phyloP scores from a whole-genome alignment of 2,113 vertebrate genomes.

The Fulmarus glacialis region DNA sequence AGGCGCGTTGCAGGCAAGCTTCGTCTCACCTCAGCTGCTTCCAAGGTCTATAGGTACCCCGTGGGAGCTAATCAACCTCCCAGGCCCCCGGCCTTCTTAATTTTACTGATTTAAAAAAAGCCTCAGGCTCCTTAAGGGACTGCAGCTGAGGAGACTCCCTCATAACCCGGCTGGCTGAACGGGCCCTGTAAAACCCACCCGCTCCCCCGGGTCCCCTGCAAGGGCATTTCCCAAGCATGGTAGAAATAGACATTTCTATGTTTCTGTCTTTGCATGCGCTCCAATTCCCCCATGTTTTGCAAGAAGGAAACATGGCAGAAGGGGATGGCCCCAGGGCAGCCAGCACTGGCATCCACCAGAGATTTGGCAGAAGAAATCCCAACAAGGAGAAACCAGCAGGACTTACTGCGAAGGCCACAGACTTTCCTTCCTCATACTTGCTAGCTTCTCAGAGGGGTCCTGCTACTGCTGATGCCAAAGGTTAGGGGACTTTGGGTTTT shows the following conservation, averaged over 20 bases:
- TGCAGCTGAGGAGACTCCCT: not conserved
- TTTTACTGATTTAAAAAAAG: not conserved
- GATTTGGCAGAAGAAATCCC: not conserved
- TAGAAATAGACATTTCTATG: not conserved
- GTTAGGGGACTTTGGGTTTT: not conserved
- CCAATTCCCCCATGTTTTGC: fast-evolving
- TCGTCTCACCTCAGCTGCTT: not conserved
- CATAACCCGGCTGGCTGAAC: not conserved
- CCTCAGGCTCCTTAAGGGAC: not conserved
- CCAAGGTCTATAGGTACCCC: not conserved
- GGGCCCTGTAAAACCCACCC: not conserved
- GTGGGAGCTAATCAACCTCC: not conserved
- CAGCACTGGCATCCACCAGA: not conserved
- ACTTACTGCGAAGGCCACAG: not conserved
- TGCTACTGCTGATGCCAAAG: not conserved
- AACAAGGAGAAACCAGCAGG: not conserved
- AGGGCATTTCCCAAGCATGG: not conserved
- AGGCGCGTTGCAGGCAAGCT: not conserved
- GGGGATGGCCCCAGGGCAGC: not conserved
- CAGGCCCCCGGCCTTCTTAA: not conserved
- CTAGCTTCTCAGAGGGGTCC: not conserved
- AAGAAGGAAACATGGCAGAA: not conserved
- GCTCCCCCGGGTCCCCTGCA: not conserved
- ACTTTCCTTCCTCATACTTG: not conserved
- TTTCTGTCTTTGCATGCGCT: not conserved